A percentile compares a stretch with the other conserved stretches of the same genome.
These are phyloP conservation scores for Charaxes varanes DNA, from an alignment of 1,140 invertebrate species.

Conservation along the genomic window DNA sequence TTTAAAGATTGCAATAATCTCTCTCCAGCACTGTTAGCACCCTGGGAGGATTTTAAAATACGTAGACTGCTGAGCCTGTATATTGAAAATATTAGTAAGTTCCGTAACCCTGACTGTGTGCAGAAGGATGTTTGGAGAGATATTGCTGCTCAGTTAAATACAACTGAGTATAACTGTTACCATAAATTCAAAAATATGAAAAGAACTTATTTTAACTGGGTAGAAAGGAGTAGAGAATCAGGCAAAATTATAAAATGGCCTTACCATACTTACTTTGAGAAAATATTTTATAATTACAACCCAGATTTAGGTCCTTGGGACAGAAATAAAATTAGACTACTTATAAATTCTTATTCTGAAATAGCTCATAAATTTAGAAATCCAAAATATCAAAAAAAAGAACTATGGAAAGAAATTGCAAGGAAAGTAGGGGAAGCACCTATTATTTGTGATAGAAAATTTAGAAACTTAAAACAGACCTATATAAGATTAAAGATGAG, in stretches of 20 bases:
- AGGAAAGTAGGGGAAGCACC: conserved; percentile 42
- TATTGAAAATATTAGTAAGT: conserved; percentile 54
- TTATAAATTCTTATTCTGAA: conserved; percentile 50
- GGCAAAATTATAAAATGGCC: conserved; percentile 57
- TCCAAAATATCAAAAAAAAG: conserved; percentile 57
- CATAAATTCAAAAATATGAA: conserved; percentile 65
- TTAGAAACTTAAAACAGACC: conserved; percentile 63
- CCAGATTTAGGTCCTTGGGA: conserved; percentile 49
- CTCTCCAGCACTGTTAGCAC: conserved; percentile 37
- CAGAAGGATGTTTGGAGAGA: conserved; percentile 63
- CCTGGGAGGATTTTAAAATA: conserved; percentile 57
- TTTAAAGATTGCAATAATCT: conserved; percentile 52
- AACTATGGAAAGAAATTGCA: conserved; percentile 62
- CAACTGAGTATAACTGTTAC: conserved; percentile 60
- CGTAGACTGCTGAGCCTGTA: conserved; percentile 45
- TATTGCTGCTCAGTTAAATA: conserved; percentile 46
- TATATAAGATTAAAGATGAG: conserved; percentile 52
- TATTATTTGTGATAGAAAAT: conserved; percentile 55
- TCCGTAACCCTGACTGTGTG: conserved; percentile 35
- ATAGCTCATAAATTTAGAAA: conserved; percentile 53
- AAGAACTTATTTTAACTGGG: conserved; percentile 60
- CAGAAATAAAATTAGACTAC: conserved; percentile 41
- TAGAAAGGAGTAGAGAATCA: conserved; percentile 40
- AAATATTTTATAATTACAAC: conserved; percentile 59
- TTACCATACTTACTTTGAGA: conserved; percentile 59